A percentile compares a stretch with the other conserved stretches of the same genome.
Evolutionary conservation across 2,888 invertebrate species (phyloP).

Genomic region (Rhagonycha fulva): DNA sequence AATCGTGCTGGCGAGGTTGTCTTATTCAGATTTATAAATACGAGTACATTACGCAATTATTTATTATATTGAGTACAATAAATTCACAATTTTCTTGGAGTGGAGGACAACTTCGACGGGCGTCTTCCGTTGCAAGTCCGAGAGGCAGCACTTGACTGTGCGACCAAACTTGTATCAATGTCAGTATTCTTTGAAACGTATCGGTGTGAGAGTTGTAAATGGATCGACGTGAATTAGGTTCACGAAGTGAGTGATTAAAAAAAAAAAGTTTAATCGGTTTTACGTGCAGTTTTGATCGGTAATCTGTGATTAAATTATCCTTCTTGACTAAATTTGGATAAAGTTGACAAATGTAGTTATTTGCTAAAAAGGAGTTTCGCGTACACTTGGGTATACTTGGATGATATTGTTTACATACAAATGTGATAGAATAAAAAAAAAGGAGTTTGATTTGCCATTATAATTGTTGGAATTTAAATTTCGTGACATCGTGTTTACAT

Average conservation of each 20-base stretch:
- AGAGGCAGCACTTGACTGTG: background rate
- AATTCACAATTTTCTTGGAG: background rate
- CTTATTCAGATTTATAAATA: background rate
- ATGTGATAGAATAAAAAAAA: background rate
- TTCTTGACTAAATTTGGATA: conserved; percentile 31
- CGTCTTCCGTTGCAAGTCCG: background rate
- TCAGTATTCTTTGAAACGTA: conserved; percentile 1
- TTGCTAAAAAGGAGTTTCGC: conserved; percentile 27
- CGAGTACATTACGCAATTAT: background rate
- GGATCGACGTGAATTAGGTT: background rate
- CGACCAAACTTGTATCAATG: background rate
- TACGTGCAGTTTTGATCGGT: conserved; percentile 7
- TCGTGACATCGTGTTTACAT: conserved; percentile 19
- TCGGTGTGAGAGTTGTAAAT: background rate
- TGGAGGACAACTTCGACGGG: background rate
- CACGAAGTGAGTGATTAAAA: background rate
- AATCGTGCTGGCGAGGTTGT: background rate
- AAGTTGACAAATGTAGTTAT: conserved; percentile 34
- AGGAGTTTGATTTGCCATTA: background rate
- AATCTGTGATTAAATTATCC: conserved; percentile 27
- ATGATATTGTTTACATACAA: background rate
- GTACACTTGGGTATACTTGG: conserved; percentile 15
- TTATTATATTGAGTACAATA: background rate
- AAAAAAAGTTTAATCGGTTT: background rate
- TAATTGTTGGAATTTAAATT: background rate